phyloP scores from a whole-genome alignment of 2,797 vertebrate genomes.

The Rhinophrynus dorsalis region DNA sequence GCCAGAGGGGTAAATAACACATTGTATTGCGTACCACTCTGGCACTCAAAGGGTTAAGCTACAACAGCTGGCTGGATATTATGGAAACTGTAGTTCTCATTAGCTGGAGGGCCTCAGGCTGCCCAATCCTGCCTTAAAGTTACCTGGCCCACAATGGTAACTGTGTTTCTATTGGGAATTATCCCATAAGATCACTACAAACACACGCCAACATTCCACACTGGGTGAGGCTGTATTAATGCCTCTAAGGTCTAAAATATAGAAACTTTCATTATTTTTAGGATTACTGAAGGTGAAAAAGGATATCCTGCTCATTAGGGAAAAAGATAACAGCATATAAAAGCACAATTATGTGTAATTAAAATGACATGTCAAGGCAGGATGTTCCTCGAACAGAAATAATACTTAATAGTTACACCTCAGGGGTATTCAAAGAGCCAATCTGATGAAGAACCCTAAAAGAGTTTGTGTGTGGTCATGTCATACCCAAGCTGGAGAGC shows the following conservation, averaged over 20 bases:
- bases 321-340: constrained; percentile 26
- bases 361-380: constrained; percentile 22
- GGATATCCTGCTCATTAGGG: constrained; percentile 32
- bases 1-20: too few species aligned
- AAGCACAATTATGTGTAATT: constrained; percentile 34
- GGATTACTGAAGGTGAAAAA: constrained; percentile 7
- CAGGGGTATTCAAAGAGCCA: background rate
- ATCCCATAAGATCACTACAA: background rate
- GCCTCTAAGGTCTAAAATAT: constrained; percentile 8
- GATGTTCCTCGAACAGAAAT: background rate
- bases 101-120: too few species aligned
- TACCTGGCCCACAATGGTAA: background rate
- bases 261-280: constrained; percentile 25
- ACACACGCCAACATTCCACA: background rate
- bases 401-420: background rate
- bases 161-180: background rate
- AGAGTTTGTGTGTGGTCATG: too few species aligned
- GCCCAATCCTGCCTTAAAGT: too few species aligned
- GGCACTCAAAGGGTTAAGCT: too few species aligned
- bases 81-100: too few species aligned
- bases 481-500: too few species aligned
- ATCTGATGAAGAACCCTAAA: background rate
- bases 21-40: too few species aligned
- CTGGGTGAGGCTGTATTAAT: constrained; percentile 4
- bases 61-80: too few species aligned